phyloP scores from a whole-genome alignment of 2,797 vertebrate genomes.

The Syngnathus rostellatus region DNA sequence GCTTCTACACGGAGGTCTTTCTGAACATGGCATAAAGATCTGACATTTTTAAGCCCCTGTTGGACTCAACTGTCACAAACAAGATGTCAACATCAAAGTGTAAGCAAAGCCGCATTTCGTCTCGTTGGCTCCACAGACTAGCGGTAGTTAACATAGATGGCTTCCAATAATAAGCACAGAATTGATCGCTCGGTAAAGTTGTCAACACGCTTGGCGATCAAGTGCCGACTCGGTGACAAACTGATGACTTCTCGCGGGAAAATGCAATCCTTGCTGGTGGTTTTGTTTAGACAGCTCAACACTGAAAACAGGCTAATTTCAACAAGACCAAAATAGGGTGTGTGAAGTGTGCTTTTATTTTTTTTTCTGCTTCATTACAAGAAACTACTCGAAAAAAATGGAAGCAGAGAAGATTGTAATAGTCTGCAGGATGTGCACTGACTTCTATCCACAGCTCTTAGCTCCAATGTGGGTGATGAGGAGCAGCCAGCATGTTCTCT shows the following conservation, averaged over 20 bases:
- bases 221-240: not conserved
- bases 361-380: constrained; percentile 3
- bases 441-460: constrained; percentile 43
- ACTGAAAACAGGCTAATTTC: not conserved
- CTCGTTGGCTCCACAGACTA: not conserved
- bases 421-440: constrained; percentile 39
- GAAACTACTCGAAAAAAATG: constrained; percentile 20
- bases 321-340: not conserved
- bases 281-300: not conserved
- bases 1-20: too few relatives aligned
- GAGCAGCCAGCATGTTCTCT: constrained; percentile 38
- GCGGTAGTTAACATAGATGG: not conserved
- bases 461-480: constrained; percentile 48
- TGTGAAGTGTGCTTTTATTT: not conserved
- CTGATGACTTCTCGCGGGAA: not conserved
- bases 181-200: not conserved
- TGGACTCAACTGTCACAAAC: not conserved
- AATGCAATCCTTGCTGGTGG: not conserved
- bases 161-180: not conserved
- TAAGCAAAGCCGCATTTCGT: not conserved
- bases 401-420: not conserved
- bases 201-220: not conserved
- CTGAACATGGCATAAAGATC: too few relatives aligned
- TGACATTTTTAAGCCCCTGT: not conserved
- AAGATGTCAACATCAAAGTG: not conserved